Conservation (phyloP, 2,797 vertebrate genomes). For the Enteromius thamalakanensis region DNA sequence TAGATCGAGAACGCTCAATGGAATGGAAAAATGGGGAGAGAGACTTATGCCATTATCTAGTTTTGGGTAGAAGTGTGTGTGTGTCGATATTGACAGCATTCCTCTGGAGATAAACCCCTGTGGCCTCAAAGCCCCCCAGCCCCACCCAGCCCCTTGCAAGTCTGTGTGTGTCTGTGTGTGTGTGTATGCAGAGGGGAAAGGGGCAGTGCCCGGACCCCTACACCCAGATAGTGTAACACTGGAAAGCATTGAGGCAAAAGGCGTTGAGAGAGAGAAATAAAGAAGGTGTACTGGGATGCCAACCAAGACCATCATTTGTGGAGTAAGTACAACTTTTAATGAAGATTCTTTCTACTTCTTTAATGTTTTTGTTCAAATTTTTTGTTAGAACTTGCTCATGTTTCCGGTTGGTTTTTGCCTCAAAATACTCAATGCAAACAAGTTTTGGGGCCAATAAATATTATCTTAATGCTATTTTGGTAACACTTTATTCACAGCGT, state of each 20-base stretch:
- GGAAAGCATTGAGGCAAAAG: slow-evolving; percentile 42
- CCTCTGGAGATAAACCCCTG: slow-evolving; percentile 79
- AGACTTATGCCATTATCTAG: slow-evolving; percentile 59
- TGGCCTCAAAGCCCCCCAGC: slow-evolving; percentile 66
- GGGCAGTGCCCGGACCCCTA: slow-evolving; percentile 65
- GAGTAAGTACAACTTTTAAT: slow-evolving; percentile 52
- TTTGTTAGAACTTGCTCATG: background rate
- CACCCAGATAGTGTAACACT: slow-evolving; percentile 71
- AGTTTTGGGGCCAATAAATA: background rate
- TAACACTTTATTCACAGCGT: background rate
- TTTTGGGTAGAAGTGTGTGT: slow-evolving; percentile 73
- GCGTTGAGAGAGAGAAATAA: slow-evolving; percentile 58
- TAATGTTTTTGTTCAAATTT: background rate
- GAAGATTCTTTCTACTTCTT: background rate
- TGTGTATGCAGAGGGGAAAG: slow-evolving; percentile 46
- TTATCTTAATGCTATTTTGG: background rate
- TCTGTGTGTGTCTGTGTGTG: slow-evolving; percentile 58
- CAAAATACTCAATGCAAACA: background rate
- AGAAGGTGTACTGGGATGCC: slow-evolving; percentile 57
- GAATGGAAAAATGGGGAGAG: slow-evolving; percentile 53
- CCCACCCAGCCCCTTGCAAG: slow-evolving; percentile 50
- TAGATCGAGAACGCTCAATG: slow-evolving; percentile 66
- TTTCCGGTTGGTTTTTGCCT: background rate
- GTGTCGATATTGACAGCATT: slow-evolving; percentile 80
- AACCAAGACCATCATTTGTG: slow-evolving; percentile 47